A percentile compares a stretch with the other conserved stretches of the same genome.
phyloP scores from a whole-genome alignment of 2,113 vertebrate species.

The Semnornis frantzii region DNA sequence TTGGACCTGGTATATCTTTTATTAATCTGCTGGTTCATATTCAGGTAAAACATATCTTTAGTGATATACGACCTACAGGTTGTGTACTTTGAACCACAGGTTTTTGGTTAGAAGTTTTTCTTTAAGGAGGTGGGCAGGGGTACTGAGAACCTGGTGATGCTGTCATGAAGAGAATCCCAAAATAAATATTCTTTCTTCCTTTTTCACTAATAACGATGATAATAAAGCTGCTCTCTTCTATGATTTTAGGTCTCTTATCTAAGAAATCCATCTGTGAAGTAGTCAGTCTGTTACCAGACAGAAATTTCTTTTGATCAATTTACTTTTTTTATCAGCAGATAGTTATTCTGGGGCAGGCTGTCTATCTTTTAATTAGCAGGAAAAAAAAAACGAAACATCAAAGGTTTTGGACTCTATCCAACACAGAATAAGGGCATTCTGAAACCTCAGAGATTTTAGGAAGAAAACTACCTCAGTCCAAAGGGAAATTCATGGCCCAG shows the following conservation, averaged over 20 bases:
- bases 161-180: neutral
- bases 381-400: constrained; percentile 44
- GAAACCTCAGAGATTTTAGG: neutral
- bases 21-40: neutral
- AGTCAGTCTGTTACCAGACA: neutral
- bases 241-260: constrained; percentile 3
- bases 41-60: neutral
- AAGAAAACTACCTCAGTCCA: neutral
- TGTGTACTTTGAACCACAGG: no score
- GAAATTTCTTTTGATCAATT: constrained; percentile 54
- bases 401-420: constrained; percentile 42
- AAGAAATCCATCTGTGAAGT: constrained; percentile 12
- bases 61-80: neutral
- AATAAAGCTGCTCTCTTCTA: neutral
- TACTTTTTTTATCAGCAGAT: constrained; percentile 33
- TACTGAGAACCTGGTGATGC: neutral
- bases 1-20: neutral
- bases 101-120: neutral
- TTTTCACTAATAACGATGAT: neutral
- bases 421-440: neutral
- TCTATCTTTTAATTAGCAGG: constrained; percentile 53
- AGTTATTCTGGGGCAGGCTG: constrained; percentile 15
- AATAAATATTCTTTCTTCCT: neutral
- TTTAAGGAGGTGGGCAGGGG: fast-evolving
- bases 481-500: neutral